Base-by-base conservation (phyloP, 2,797 vertebrate species). In the Chaetodon trifasciatus region DNA sequence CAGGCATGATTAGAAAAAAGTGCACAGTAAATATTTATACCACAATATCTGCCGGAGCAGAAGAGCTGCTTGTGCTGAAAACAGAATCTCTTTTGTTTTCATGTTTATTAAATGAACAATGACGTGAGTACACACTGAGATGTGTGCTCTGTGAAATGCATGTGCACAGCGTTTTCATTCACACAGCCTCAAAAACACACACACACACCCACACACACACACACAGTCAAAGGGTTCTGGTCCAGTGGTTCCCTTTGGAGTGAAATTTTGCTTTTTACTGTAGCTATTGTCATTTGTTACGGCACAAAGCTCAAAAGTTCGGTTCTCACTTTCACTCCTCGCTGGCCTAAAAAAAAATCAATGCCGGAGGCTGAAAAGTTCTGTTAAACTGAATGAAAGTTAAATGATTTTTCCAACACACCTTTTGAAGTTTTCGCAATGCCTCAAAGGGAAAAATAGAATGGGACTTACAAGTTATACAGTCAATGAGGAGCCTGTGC, bases 351-450 rank as follows among this genome's bases (percentile, higher is more conserved):
- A 44, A 44, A 65, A 71, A 82, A 87, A 80, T 81, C 70, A 79
- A 62, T 81, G 86, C 89, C 78, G 58, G 71, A 76, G 85, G 88
- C 91, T 24, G 37, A 57, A 71, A 74, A 81, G 75, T 85, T 84
- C 52, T 84, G 60, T 88, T 81, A 23, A 82, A 82, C 73, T 79
- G 88, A 90, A 88, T 76, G 79, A 83, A 91, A 89, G 84, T 89
- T 83, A 86, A 89, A 90, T 80, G 69, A 83, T 89, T 87, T 90
- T 86, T 80, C 78, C 73, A 87, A 81, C 84, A 84, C 61, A 91
- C 82, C 85, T 89, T 93, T 90, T 91, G 90, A 93, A 90, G 89
- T 92, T 88, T 80, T 80, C 78, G 74, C 76, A 67, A 44, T 72
- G 76, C 87, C 91, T 88, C 60, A 19, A 71, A 91, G 89, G 78